Conservation (phyloP, 2,797 vertebrate genomes). For the Crossoptilon crossoptilon region DNA sequence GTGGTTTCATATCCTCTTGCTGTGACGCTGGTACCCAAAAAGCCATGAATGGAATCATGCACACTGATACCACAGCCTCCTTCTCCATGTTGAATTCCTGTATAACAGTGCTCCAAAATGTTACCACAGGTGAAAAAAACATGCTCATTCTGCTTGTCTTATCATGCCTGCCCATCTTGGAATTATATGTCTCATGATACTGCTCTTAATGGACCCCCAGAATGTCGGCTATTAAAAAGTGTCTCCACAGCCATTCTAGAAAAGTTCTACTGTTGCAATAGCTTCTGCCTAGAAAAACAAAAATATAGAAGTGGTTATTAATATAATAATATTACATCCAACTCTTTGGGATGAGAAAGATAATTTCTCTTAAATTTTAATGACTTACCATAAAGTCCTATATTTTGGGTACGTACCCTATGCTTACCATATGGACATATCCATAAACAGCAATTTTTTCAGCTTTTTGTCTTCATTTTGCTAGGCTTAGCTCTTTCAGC, state of each 20-base stretch:
- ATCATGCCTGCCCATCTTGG: background rate
- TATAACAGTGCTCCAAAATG: background rate
- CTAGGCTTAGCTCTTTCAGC: background rate
- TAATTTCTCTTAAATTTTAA: conserved; percentile 25
- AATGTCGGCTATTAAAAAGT: background rate
- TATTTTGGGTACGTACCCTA: background rate
- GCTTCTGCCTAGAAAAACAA: background rate
- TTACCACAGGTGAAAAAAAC: background rate
- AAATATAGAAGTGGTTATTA: background rate
- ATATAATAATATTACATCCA: background rate
- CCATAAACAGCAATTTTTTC: background rate
- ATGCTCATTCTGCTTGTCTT: background rate
- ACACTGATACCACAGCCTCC: background rate
- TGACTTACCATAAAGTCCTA: background rate
- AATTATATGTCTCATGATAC: background rate
- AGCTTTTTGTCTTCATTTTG: background rate
- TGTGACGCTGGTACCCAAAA: background rate
- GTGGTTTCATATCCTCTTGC: background rate
- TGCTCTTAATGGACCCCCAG: background rate
- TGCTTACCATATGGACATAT: background rate
- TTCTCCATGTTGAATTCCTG: background rate
- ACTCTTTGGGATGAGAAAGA: background rate
- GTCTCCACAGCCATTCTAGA: background rate
- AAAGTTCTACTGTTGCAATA: background rate
- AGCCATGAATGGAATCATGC: background rate